A percentile compares a stretch with the other conserved stretches of the same genome.
Evolutionary conservation across 2,797 vertebrate species (phyloP).

Genomic region (Pteronotus mesoamericanus): DNA sequence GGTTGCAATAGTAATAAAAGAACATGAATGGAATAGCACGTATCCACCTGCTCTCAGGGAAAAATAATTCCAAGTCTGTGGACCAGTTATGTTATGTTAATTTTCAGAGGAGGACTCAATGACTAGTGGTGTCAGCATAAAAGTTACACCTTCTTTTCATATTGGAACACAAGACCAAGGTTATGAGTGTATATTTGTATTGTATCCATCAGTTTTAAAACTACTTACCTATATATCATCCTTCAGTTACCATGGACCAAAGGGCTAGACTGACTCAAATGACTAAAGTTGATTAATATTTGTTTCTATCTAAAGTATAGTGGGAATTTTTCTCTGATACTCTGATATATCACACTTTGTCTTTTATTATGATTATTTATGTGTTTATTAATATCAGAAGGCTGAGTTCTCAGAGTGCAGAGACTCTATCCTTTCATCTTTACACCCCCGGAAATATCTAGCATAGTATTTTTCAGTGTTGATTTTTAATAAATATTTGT

Average conservation of each 20-base stretch:
- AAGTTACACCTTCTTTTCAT: neutral
- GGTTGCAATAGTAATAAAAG: neutral
- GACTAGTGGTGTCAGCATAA: neutral
- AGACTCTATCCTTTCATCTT: neutral
- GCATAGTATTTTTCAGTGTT: neutral
- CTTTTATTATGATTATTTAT: constrained; percentile 41
- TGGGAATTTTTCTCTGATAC: constrained; percentile 12
- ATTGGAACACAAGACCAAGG: neutral
- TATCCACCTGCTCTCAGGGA: neutral
- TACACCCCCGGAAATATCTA: neutral
- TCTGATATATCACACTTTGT: neutral
- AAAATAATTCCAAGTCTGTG: neutral
- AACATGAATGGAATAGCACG: neutral
- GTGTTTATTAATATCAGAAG: constrained; percentile 6
- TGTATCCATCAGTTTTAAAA: neutral
- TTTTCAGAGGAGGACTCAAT: neutral
- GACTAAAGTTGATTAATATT: constrained; percentile 3
- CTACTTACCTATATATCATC: neutral
- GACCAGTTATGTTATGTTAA: neutral
- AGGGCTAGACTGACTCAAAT: neutral
- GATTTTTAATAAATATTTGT: neutral
- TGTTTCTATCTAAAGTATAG: neutral
- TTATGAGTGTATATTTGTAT: neutral
- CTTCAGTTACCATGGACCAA: neutral
- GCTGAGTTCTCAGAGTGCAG: neutral